Conservation (phyloP, 30 jellyfish, hydroid and myxozoan species). For the Nemopilema nomurai region DNA sequence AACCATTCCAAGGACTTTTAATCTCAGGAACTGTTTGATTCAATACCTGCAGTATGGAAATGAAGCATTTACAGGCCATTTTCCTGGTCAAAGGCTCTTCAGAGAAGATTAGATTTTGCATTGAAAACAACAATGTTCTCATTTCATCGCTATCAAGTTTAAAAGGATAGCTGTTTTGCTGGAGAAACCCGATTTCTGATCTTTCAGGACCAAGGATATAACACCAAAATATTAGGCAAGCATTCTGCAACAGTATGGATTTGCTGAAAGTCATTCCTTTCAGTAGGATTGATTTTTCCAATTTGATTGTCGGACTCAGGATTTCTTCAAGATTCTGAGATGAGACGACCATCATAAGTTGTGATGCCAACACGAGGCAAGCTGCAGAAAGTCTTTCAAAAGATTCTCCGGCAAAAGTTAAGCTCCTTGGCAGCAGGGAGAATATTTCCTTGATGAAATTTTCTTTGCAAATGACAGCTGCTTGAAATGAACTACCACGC, state of each 20-base stretch:
- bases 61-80: slow-evolving; percentile 2
- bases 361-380: slow-evolving; percentile 22
- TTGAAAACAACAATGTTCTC: slow-evolving; percentile 14
- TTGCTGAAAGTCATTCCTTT: slow-evolving; percentile 21
- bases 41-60: slow-evolving; percentile 5
- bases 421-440: slow-evolving; percentile 9
- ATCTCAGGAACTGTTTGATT: not conserved
- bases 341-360: slow-evolving; percentile 2
- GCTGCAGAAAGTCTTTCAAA: slow-evolving; percentile 29
- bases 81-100: slow-evolving; percentile 16
- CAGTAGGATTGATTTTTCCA: slow-evolving; percentile 12
- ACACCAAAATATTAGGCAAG: slow-evolving; percentile 47
- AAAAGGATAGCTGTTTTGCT: not conserved
- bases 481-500: not conserved
- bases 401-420: not conserved
- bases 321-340: not conserved
- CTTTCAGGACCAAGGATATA: not conserved
- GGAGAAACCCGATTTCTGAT: not conserved
- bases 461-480: slow-evolving; percentile 36
- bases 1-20: slow-evolving; percentile 47
- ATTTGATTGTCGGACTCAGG: not conserved
- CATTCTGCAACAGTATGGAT: slow-evolving; percentile 34
- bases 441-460: slow-evolving; percentile 16
- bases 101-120: slow-evolving; percentile 32
- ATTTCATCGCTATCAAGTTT: slow-evolving; percentile 1